These are phyloP conservation scores for Chionomys nivalis DNA, from an alignment of 2,113 vertebrate species.

Conservation along the genomic window DNA sequence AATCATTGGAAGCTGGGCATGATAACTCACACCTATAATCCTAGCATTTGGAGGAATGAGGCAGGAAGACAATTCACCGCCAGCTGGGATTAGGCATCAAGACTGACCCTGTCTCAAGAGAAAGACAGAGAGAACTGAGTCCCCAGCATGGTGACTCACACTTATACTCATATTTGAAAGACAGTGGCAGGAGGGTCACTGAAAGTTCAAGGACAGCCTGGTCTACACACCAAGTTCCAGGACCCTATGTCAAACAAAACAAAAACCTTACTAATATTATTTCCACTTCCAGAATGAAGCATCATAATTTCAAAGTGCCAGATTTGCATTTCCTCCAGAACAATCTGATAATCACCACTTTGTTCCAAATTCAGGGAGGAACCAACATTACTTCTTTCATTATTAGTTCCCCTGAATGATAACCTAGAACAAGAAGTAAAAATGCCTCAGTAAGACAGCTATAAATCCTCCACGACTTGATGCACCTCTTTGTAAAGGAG, in stretches of 20 bases:
- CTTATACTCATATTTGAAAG: neutral
- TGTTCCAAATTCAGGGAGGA: slow-evolving; percentile 53
- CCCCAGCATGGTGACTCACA: neutral
- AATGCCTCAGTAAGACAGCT: slow-evolving; percentile 11
- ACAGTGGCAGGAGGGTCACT: neutral
- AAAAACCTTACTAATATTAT: neutral
- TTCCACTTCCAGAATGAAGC: neutral
- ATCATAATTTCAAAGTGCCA: slow-evolving; percentile 37
- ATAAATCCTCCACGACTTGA: neutral
- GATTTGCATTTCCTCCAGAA: slow-evolving; percentile 4
- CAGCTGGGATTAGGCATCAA: neutral
- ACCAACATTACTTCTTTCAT: neutral
- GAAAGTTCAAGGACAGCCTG: neutral
- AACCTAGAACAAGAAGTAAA: slow-evolving; percentile 39
- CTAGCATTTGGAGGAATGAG: too few relatives aligned
- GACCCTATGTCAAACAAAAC: neutral
- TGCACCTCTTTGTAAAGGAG: neutral
- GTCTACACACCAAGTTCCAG: neutral
- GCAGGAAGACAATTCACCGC: neutral
- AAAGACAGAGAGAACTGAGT: neutral
- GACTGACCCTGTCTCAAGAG: neutral
- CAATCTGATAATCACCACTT: slow-evolving; percentile 12
- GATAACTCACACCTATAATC: neutral
- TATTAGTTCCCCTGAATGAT: neutral
- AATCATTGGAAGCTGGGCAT: neutral